Conservation (phyloP, 53 echinoderm and acorn worm species). For the Arbacia lixula region DNA sequence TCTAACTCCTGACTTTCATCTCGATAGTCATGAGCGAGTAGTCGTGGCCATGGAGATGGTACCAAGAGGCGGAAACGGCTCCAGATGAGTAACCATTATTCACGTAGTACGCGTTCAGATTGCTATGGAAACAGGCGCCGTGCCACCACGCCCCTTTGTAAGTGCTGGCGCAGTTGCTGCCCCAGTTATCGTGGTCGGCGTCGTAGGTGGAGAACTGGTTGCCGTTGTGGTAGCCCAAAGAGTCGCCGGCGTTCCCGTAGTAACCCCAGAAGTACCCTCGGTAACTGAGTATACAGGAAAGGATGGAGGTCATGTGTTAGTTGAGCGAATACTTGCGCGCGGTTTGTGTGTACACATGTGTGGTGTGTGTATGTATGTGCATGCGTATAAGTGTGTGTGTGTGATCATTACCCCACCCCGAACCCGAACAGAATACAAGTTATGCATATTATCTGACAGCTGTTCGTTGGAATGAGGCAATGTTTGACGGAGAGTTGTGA, state of each 20-base stretch:
- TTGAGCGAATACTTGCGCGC: no score
- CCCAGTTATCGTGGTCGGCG: slow-evolving; percentile 64
- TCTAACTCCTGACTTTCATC: slow-evolving; percentile 55
- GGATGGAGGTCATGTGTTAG: no score
- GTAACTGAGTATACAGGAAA: slow-evolving; percentile 47
- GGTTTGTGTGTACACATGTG: no score
- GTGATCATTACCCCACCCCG: no score
- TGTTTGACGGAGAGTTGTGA: no score
- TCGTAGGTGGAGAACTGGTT: slow-evolving; percentile 74
- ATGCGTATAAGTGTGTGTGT: no score
- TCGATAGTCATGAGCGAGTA: slow-evolving; percentile 64
- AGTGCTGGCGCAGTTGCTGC: slow-evolving; percentile 59
- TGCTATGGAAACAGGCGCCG: slow-evolving; percentile 41
- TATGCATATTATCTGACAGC: no score
- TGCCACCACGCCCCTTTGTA: slow-evolving; percentile 82
- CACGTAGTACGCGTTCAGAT: slow-evolving; percentile 73
- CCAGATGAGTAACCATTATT: not conserved
- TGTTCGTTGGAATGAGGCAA: no score
- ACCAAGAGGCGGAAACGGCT: slow-evolving; percentile 53
- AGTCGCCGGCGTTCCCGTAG: slow-evolving; percentile 68
- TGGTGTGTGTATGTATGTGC: no score
- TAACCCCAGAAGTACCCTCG: slow-evolving; percentile 78
- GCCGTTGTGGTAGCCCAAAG: slow-evolving; percentile 56
- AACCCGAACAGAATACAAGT: no score
- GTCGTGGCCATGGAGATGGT: slow-evolving; percentile 62